Evolutionary conservation across 2,797 vertebrate species (phyloP), one percentile per base, ranked within the genome.

Genomic region (Lithobates pipiens): DNA sequence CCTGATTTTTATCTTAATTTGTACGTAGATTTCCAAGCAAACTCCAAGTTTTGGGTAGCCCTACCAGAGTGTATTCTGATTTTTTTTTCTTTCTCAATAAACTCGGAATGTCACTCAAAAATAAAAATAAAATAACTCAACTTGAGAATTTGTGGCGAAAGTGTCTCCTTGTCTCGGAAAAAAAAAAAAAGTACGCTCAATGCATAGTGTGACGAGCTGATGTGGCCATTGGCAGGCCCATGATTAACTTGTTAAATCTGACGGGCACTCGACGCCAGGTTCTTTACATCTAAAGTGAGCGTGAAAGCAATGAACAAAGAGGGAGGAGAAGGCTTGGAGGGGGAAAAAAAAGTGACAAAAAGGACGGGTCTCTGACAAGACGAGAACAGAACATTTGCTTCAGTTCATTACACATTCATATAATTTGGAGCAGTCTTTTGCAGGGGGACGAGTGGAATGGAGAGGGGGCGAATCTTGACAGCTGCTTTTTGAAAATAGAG

Each of bases 401-500:
- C 39, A 67, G 54, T 80, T 75, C 72, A 85, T 80, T 81, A 85
- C 46, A 81, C 73, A 86, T 76, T 86, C 78, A 76, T 81, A 81
- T 76, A 27, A 70, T 81, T 75, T 70, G 77, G 84, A 69, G 77
- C 63, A 39, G 72, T 15, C 63, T 71, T 25, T 73, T 76, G 23
- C 2, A 5, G 78, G 34, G 27, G 82, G 63, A 15, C 21, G 34
- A 29, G 6, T 18, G 7, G 13, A 27, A 21, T 3, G 21, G 34
- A n/a, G 6, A 13, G 10, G 25, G 10, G 78, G 67, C 0, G 57
- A 54, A n/a, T 68, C 65, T 11, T 84, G 63, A 27, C 63, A 88
- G 75, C 13, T 86, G 84, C 73, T 86, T 81, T 81, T 81, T 23
- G 46, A 71, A 82, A 85, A 68, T 80, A 85, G 70, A 80, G 84